Percentiles rank a stretch among this genome's conserved stretches.
These are phyloP conservation scores for Rhyacophila evoluta DNA, from an alignment of 2,888 invertebrate genomes.

Conservation along the genomic window DNA sequence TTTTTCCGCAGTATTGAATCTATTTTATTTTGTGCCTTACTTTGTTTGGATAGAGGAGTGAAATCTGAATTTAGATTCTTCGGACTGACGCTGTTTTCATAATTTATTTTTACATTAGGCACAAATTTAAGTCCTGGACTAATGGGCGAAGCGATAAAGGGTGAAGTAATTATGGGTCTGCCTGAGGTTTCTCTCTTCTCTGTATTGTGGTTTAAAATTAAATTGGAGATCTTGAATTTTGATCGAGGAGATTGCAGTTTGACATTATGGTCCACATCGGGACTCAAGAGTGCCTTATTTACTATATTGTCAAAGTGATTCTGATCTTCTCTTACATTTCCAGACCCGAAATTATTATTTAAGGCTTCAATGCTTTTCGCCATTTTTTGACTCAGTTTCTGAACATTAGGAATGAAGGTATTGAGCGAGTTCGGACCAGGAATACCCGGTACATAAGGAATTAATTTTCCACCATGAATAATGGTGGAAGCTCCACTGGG, in stretches of 20 bases:
- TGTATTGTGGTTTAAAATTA: slow-evolving; percentile 1
- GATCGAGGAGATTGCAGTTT: slow-evolving; percentile 33
- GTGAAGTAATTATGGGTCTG: background rate
- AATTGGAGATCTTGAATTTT: slow-evolving; percentile 37
- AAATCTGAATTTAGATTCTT: slow-evolving; percentile 14
- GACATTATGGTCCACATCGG: slow-evolving; percentile 30
- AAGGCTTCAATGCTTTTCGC: slow-evolving; percentile 36
- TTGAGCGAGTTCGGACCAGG: slow-evolving; percentile 81
- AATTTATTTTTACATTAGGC: slow-evolving; percentile 45
- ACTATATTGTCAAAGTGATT: slow-evolving; percentile 34
- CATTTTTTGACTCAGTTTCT: slow-evolving; percentile 43
- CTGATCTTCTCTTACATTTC: slow-evolving; percentile 27
- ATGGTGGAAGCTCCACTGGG: slow-evolving; percentile 75
- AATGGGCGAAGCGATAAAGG: background rate
- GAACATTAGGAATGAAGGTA: slow-evolving; percentile 60
- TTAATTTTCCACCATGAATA: slow-evolving; percentile 78
- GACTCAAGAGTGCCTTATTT: slow-evolving; percentile 7
- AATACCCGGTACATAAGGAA: slow-evolving; percentile 89
- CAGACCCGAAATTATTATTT: slow-evolving; percentile 38
- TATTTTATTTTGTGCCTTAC: slow-evolving; percentile 45
- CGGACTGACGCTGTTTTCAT: slow-evolving; percentile 2
- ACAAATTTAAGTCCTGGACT: slow-evolving; percentile 42
- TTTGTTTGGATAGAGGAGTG: slow-evolving; percentile 25
- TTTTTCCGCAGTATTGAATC: slow-evolving; percentile 49
- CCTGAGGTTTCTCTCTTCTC: slow-evolving; percentile 31